phyloP scores from a whole-genome alignment of 2,113 vertebrate species.

The Alligator sinensis region DNA sequence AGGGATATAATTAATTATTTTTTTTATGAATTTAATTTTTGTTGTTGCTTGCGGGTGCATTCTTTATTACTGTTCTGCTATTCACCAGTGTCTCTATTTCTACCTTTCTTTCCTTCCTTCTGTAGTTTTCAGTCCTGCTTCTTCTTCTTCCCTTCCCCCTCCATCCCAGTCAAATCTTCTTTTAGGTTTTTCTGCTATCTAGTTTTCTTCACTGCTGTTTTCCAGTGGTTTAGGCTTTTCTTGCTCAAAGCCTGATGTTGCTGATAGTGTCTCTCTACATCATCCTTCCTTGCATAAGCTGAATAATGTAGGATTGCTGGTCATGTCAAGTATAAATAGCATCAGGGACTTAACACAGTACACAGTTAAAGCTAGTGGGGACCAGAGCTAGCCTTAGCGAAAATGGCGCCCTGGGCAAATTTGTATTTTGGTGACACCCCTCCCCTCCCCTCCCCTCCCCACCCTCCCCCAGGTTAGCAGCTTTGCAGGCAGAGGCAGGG shows the following conservation, averaged over 20 bases:
- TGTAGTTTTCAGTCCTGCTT: not conserved
- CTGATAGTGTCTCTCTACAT: not conserved
- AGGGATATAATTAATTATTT: not conserved
- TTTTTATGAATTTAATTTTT: not conserved
- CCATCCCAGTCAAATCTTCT: not conserved
- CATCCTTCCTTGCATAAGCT: not conserved
- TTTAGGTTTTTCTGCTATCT: not conserved
- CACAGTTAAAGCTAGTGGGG: not conserved
- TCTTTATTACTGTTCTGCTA: not conserved
- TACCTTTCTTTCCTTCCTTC: not conserved
- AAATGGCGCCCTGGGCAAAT: no score
- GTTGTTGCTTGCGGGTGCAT: not conserved
- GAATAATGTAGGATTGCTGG: not conserved
- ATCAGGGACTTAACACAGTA: not conserved
- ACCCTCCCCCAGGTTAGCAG: rapidly evolving
- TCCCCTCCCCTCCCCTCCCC: not conserved
- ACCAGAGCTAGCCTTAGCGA: not conserved
- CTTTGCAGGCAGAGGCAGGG: not conserved
- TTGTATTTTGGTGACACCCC: no score
- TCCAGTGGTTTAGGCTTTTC: not conserved
- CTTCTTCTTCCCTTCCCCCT: not conserved
- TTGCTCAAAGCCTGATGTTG: not conserved
- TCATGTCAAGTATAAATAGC: not conserved
- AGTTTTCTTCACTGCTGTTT: not conserved
- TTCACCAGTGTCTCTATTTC: not conserved